Percentiles rank a stretch among this genome's conserved stretches.
Evolutionary conservation across 2,888 invertebrate species (phyloP).

Genomic region (Pharmacophagus antenor): DNA sequence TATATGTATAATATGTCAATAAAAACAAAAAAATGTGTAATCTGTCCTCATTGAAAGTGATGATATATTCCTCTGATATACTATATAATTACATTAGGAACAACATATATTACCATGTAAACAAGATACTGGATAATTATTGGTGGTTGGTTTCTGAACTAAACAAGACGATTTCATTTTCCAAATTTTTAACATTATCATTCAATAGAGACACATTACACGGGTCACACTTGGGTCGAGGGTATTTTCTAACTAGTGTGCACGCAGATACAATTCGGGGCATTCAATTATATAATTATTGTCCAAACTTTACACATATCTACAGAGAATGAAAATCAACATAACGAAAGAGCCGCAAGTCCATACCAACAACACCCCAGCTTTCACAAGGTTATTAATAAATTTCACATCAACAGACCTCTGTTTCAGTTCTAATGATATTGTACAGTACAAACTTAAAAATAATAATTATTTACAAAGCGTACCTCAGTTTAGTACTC

Average conservation of each 20-base stretch:
- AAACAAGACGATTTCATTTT: neutral
- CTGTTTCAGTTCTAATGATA: slow-evolving; percentile 56
- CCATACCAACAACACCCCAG: slow-evolving; percentile 26
- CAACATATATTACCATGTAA: neutral
- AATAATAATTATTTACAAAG: slow-evolving; percentile 73
- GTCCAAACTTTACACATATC: slow-evolving; percentile 75
- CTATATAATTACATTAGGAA: neutral
- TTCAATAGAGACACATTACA: slow-evolving; percentile 30
- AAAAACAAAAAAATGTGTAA: slow-evolving; percentile 31
- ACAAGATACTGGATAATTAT: neutral
- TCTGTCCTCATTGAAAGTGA: slow-evolving; percentile 21
- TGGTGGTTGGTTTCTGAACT: neutral
- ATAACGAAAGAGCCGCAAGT: slow-evolving; percentile 42
- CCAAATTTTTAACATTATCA: slow-evolving; percentile 1
- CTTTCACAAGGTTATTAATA: slow-evolving; percentile 32
- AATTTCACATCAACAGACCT: slow-evolving; percentile 43
- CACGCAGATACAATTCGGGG: slow-evolving; percentile 46
- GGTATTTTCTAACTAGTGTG: slow-evolving; percentile 33
- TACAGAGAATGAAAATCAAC: slow-evolving; percentile 57
- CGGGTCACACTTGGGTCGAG: slow-evolving; percentile 32
- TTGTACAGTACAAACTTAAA: slow-evolving; percentile 74
- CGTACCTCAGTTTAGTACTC: slow-evolving; percentile 52
- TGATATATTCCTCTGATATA: neutral
- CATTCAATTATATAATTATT: slow-evolving; percentile 67
- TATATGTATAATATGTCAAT: slow-evolving; percentile 8